These are phyloP conservation scores for Galeopsomyia nigrocyanea DNA, from an alignment of 2,888 invertebrate species.

Conservation along the genomic window DNA sequence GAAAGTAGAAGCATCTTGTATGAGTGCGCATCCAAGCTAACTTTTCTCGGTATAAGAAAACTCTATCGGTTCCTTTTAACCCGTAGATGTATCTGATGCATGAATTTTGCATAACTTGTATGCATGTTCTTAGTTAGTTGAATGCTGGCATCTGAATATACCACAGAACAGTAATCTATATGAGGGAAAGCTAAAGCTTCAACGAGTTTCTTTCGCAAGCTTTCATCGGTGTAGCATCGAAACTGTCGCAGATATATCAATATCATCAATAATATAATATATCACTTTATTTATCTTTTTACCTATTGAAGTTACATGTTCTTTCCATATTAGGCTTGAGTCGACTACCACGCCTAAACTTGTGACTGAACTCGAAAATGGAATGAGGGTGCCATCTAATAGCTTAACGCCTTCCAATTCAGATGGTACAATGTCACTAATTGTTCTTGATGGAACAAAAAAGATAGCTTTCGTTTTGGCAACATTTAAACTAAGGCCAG, in stretches of 20 bases:
- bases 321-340: background rate
- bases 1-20: background rate
- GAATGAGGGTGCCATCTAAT: too few relatives aligned
- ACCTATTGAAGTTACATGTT: too few relatives aligned
- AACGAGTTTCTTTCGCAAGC: too few relatives aligned
- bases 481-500: constrained; percentile 11
- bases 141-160: background rate
- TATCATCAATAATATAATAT: too few relatives aligned
- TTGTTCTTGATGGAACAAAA: background rate
- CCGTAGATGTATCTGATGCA: constrained; percentile 1
- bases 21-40: background rate
- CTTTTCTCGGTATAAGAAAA: background rate
- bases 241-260: too few relatives aligned
- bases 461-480: constrained; percentile 29
- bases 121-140: background rate
- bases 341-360: background rate
- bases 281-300: too few relatives aligned
- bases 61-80: background rate
- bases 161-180: background rate
- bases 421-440: background rate
- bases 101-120: background rate
- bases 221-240: too few relatives aligned
- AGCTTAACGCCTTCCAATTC: background rate
- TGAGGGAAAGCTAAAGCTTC: too few relatives aligned
- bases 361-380: background rate